Evolutionary conservation across 2,113 vertebrate species (phyloP).

Genomic region (Ahaetulla prasina): DNA sequence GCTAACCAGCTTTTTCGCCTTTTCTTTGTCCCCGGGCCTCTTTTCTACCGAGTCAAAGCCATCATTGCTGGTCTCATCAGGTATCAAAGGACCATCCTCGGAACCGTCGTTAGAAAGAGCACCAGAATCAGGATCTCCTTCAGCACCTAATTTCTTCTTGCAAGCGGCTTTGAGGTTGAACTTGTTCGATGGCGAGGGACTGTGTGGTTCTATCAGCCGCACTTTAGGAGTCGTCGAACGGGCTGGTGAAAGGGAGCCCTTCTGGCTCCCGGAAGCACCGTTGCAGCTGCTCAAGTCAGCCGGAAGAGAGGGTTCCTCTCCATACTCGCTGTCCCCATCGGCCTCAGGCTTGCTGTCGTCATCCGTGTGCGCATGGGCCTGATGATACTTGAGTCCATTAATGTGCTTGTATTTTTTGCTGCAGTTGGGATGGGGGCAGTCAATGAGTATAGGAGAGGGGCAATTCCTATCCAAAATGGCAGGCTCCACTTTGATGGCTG

Average conservation of each 20-base stretch:
- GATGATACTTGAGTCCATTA: conserved; percentile 97
- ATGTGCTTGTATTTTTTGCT: conserved; percentile 99
- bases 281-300: conserved; percentile 87
- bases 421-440: conserved; percentile 97
- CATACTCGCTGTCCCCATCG: conserved; percentile 90
- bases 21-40: conserved; percentile 78
- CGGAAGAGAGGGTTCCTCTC: conserved; percentile 87
- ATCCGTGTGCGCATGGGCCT: conserved; percentile 94
- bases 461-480: conserved; percentile 85
- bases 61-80: conserved; percentile 91
- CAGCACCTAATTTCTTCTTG: conserved; percentile 85
- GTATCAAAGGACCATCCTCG: conserved; percentile 87
- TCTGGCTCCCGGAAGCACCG: conserved; percentile 82
- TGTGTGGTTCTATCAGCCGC: conserved; percentile 88
- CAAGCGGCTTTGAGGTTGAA: conserved; percentile 82
- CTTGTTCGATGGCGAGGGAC: conserved; percentile 90
- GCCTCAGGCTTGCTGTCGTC: conserved; percentile 91
- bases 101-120: conserved; percentile 84
- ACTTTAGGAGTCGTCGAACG: conserved; percentile 93
- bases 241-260: conserved; percentile 92
- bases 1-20: conserved; percentile 81
- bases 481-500: conserved; percentile 81
- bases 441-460: conserved; percentile 93
- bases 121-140: conserved; percentile 82
- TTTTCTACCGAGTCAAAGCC: conserved; percentile 87